Base-by-base conservation (phyloP, 2,888 invertebrate species). In the Drosophila maculinotata region DNA sequence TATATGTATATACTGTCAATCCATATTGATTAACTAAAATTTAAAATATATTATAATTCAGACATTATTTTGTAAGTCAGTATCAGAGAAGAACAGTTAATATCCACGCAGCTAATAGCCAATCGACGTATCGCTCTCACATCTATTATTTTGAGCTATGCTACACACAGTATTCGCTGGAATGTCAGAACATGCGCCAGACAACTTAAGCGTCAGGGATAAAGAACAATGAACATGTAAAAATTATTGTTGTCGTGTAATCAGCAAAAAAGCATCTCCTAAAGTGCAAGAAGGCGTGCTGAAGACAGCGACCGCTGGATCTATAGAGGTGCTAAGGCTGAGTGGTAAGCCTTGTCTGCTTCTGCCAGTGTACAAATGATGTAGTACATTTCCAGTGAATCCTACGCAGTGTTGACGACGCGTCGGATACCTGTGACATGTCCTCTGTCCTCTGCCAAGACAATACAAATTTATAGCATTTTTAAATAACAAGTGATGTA, bases 221-320 rank as follows among this genome's bases (percentile, higher is more conserved):
- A 45, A 30, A 26, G 47, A 59, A 75, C 70, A 72, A 72, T 68
- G 41, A 62, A 67, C 42, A 54, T 49, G 60, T 62, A 56, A 31
- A 71, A 84, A 74, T 68, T 76, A 81, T 84, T 68, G 73, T 76
- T 69, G 54, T 47, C 60, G 41, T 62, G 57, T 64, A 87, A 88
- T 88, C 85, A 73, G 63, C 42, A 45, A 44, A 63, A 69, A 69
- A 31, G 53, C 58, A 86, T 85, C 87, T 70, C 63, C 49, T 48
- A 69, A 71, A 73, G 52, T 65, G 67, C 63, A 57, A 69, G 53
- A 64, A 82, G 78, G 64, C 44, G 63, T 53, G 35, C 45, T 51
- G 41, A 25, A 47, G 33, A 59, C 47, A 44, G 35, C 53, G 6
- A 12, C 42, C 38, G 53, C 26, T 15, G 25, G 9, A 31, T 30